Percentiles rank a stretch among this genome's conserved stretches.
Evolutionary conservation across 2,113 vertebrate species (phyloP).

Genomic region (Lipotes vexillifer): DNA sequence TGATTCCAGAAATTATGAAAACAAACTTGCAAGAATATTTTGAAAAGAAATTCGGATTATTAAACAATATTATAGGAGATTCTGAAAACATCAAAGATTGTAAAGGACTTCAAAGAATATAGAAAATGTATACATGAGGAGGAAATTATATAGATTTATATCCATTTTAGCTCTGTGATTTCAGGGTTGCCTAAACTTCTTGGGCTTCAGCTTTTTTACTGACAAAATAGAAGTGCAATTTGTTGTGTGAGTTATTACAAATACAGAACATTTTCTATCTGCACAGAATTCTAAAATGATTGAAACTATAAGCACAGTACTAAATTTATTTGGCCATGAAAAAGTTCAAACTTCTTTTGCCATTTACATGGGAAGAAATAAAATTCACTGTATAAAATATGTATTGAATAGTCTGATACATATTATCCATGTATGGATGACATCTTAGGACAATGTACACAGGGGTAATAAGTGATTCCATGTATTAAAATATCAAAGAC

Average conservation of each 20-base stretch:
- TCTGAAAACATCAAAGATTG: neutral
- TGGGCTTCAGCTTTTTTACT: neutral
- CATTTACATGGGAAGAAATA: neutral
- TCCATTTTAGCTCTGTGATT: neutral
- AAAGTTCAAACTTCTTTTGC: neutral
- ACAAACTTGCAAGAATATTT: neutral
- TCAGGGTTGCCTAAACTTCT: neutral
- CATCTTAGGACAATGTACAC: neutral
- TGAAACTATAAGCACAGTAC: neutral
- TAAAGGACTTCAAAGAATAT: neutral
- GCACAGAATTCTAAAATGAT: neutral
- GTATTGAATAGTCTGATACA: neutral
- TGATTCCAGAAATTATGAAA: neutral
- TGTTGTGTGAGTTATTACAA: neutral
- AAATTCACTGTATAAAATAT: neutral
- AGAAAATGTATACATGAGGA: neutral
- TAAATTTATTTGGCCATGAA: neutral
- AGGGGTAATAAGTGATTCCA: neutral
- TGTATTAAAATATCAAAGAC: neutral
- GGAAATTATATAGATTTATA: neutral
- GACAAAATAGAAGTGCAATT: neutral
- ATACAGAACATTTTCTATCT: neutral
- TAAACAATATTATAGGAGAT: neutral
- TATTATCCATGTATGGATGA: neutral
- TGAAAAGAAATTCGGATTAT: neutral